A percentile compares a stretch with the other conserved stretches of the same genome.
Conservation (phyloP, 1,140 invertebrate genomes). For the Agrilus planipennis region DNA sequence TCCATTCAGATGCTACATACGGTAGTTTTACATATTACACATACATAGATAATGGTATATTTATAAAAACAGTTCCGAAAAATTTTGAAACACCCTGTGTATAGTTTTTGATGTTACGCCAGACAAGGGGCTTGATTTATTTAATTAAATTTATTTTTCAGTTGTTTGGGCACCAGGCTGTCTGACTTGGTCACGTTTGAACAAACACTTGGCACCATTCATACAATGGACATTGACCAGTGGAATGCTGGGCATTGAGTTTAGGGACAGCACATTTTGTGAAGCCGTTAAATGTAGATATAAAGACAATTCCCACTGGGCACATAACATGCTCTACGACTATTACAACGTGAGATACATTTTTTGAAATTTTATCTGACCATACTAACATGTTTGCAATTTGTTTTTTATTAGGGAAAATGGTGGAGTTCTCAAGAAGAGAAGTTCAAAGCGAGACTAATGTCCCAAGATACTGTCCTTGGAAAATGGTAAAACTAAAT, state of each 20-base stretch:
- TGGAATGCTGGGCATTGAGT: slow-evolving; percentile 46
- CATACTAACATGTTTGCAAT: no score
- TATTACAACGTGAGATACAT: slow-evolving; percentile 39
- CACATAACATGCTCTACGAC: slow-evolving; percentile 40
- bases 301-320: slow-evolving; percentile 33
- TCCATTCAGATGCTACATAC: slow-evolving; percentile 51
- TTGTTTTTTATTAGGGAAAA: slow-evolving; percentile 32
- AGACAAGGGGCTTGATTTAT: no score
- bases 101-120: background rate
- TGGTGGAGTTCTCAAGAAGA: slow-evolving; percentile 25
- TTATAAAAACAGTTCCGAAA: background rate
- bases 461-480: slow-evolving; percentile 34
- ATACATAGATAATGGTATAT: background rate
- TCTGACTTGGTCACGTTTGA: slow-evolving; percentile 54
- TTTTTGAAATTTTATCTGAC: background rate
- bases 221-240: slow-evolving; percentile 47
- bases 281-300: slow-evolving; percentile 27
- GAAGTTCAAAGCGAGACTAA: slow-evolving; percentile 24
- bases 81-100: no score
- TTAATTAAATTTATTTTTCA: slow-evolving; percentile 22
- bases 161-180: slow-evolving; percentile 52
- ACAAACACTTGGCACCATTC: slow-evolving; percentile 51
- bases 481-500: slow-evolving; percentile 39
- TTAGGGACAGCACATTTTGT: slow-evolving; percentile 43
- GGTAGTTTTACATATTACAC: slow-evolving; percentile 32